Conservation (phyloP, 2,113 vertebrate species). For the Brevimyrus niger region DNA sequence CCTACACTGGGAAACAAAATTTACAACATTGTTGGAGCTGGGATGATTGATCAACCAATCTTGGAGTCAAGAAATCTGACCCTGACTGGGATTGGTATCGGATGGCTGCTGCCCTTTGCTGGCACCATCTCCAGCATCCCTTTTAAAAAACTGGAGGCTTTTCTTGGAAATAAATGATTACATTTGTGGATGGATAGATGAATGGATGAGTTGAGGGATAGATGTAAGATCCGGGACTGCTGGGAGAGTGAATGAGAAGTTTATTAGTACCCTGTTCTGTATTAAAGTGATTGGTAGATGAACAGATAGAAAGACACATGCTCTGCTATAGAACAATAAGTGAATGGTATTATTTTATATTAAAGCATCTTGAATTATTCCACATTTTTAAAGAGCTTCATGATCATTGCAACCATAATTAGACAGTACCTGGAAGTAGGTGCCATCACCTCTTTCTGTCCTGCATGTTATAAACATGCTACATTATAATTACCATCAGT, state of each 20-base stretch:
- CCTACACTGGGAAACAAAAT: slow-evolving; percentile 24
- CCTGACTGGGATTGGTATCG: not conserved
- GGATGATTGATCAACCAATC: slow-evolving; percentile 39
- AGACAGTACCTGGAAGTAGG: not conserved
- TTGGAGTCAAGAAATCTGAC: not conserved
- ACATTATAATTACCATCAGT: not conserved
- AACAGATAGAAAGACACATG: not conserved
- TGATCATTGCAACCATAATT: not conserved
- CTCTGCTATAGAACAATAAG: not conserved
- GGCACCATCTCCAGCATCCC: not conserved
- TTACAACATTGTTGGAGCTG: too few species aligned
- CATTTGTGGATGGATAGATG: not conserved
- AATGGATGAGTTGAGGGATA: not conserved
- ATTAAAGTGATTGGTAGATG: too few species aligned
- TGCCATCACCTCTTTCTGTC: not conserved
- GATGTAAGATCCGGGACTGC: not conserved
- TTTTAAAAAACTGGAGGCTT: not conserved
- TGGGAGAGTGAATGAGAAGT: not conserved
- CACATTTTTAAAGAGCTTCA: not conserved
- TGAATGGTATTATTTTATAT: not conserved
- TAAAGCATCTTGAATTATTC: not conserved
- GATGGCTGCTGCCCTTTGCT: not conserved
- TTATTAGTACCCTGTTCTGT: not conserved
- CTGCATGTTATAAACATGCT: not conserved
- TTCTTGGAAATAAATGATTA: not conserved